Percentiles rank a stretch among this genome's conserved stretches.
phyloP scores from a whole-genome alignment of 2,797 vertebrate genomes.

The Hoplostethus atlanticus region DNA sequence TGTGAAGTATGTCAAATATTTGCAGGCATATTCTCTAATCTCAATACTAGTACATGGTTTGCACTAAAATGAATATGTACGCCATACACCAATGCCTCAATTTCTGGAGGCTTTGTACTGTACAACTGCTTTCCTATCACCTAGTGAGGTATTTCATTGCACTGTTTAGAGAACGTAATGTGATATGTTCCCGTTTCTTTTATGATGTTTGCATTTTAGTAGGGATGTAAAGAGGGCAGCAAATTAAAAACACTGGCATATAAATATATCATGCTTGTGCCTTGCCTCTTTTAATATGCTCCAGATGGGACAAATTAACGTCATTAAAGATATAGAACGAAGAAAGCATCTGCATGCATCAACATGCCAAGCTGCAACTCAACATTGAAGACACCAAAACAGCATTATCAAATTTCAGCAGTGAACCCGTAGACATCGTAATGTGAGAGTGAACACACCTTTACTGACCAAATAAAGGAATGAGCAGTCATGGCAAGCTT shows the following conservation, averaged over 20 bases:
- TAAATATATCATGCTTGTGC: background rate
- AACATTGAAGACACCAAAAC: slow-evolving; percentile 5
- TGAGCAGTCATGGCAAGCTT: background rate
- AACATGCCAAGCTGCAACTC: background rate
- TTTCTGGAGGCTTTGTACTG: background rate
- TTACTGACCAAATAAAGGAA: background rate
- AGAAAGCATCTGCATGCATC: slow-evolving; percentile 20
- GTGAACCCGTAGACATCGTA: slow-evolving; percentile 8
- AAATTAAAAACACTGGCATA: slow-evolving; percentile 7
- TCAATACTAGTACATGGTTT: slow-evolving; percentile 8
- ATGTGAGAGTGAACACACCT: background rate
- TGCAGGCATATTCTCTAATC: background rate
- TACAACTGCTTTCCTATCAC: background rate
- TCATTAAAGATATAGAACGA: slow-evolving; percentile 12
- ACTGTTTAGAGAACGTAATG: background rate
- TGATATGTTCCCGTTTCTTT: background rate
- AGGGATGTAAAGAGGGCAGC: slow-evolving; percentile 2
- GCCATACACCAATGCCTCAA: background rate
- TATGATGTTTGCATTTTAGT: slow-evolving; percentile 13
- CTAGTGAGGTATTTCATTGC: background rate
- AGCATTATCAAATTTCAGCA: slow-evolving; percentile 12
- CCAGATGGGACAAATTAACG: background rate
- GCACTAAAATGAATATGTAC: slow-evolving; percentile 7
- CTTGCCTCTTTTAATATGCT: background rate
- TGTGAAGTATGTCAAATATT: background rate